These are phyloP conservation scores for Smittia sp. DNA, from an alignment of 2,888 invertebrate genomes.

Conservation along the genomic window DNA sequence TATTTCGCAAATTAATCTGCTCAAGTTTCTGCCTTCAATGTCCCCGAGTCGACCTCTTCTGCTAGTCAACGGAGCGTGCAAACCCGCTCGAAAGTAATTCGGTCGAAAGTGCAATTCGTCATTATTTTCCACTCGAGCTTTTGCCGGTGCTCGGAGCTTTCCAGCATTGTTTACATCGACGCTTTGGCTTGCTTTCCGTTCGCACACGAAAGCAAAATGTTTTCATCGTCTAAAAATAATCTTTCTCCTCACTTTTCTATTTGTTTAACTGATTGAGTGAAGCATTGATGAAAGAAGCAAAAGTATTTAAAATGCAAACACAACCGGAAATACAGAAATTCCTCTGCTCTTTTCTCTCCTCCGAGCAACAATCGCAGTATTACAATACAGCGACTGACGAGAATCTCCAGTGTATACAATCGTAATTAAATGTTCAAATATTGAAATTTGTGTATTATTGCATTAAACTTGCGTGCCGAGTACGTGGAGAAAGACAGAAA, in stretches of 20 bases:
- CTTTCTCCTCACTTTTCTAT: slow-evolving; percentile 4
- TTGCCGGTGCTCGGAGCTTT: background rate
- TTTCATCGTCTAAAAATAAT: slow-evolving; percentile 9
- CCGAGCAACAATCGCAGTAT: slow-evolving; percentile 14
- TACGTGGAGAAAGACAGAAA: background rate
- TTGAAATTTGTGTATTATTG: slow-evolving; percentile 15
- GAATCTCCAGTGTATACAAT: slow-evolving; percentile 25
- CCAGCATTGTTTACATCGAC: background rate
- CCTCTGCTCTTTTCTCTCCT: slow-evolving; percentile 19
- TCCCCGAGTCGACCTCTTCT: background rate
- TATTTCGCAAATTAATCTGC: background rate
- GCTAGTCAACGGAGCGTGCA: background rate
- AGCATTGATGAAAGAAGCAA: slow-evolving; percentile 29
- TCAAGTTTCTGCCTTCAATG: background rate
- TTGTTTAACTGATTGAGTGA: slow-evolving; percentile 39
- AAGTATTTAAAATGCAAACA: slow-evolving; percentile 41
- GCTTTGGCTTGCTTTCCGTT: background rate
- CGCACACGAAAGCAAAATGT: background rate
- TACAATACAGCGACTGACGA: background rate
- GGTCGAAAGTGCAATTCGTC: background rate
- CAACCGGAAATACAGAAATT: slow-evolving; percentile 40
- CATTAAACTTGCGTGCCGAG: background rate
- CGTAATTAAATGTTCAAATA: slow-evolving; percentile 35
- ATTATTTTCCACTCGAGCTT: background rate
- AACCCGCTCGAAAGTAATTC: background rate